Evolutionary conservation across 1,140 invertebrate genomes (phyloP).

Genomic region (Bombus haemorrhoidalis): DNA sequence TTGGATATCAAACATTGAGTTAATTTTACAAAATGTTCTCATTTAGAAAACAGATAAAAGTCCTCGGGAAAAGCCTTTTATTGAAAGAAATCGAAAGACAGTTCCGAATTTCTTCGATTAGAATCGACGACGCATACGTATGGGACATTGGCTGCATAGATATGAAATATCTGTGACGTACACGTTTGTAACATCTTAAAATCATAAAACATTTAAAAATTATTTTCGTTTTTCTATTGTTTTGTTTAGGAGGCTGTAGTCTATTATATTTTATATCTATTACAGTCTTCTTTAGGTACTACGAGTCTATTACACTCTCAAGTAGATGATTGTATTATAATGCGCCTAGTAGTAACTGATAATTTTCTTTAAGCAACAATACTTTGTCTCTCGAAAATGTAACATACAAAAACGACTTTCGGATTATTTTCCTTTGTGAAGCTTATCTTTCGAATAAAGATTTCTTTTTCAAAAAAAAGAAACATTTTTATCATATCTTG

Average conservation of each 20-base stretch:
- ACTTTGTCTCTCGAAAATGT: background rate
- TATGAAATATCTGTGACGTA: too few relatives aligned
- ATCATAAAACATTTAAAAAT: background rate
- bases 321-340: background rate
- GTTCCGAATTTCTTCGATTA: background rate
- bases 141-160: background rate
- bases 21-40: background rate
- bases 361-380: background rate
- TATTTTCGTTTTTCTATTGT: background rate
- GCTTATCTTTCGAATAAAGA: background rate
- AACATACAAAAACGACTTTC: background rate
- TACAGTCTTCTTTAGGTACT: too few relatives aligned
- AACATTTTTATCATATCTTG: background rate
- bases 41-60: background rate
- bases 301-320: background rate
- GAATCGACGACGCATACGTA: too few relatives aligned
- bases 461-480: background rate
- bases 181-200: background rate
- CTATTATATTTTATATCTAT: background rate
- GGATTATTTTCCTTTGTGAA: background rate
- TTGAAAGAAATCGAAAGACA: too few relatives aligned
- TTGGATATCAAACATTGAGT: background rate
- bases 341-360: background rate
- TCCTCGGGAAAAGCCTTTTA: too few relatives aligned
- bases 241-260: background rate